Conservation (phyloP, 2,888 invertebrate species). For the Sympetrum striolatum region DNA sequence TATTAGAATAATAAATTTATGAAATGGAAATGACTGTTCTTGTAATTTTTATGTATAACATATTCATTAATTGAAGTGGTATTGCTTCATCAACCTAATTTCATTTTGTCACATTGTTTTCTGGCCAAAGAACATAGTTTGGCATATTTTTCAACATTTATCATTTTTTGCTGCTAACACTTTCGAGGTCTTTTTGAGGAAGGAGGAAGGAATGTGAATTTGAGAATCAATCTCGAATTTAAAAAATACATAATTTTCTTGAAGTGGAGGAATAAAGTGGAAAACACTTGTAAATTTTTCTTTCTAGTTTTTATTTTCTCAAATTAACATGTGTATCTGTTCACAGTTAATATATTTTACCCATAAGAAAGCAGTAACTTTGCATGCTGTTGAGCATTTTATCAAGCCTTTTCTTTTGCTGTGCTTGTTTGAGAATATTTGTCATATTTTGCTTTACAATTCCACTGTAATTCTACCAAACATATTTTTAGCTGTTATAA, state of each 20-base stretch:
- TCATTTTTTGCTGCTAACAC: no score
- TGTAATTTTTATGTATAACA: no score
- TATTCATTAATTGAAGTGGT: no score
- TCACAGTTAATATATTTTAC: not conserved
- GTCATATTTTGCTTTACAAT: constrained; percentile 25
- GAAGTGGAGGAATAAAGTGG: not conserved
- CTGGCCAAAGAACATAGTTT: no score
- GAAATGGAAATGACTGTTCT: not conserved
- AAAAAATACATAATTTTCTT: no score
- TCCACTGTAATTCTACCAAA: constrained; percentile 26
- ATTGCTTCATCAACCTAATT: no score
- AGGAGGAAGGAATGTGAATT: no score
- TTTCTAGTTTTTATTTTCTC: not conserved
- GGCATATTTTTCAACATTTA: no score
- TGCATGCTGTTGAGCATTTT: not conserved
- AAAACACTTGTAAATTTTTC: not conserved
- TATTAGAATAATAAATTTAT: not conserved
- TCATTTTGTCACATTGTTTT: no score
- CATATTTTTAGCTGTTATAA: constrained; percentile 36
- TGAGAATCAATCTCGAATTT: no score
- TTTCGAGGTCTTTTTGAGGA: no score
- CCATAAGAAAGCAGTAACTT: not conserved
- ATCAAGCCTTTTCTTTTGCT: constrained; percentile 10
- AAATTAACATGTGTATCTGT: not conserved
- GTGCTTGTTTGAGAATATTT: constrained; percentile 34